Percentiles rank a stretch among this genome's conserved stretches.
These are phyloP conservation scores for Alethe castanea DNA, from an alignment of 2,113 vertebrate species.

Conservation along the genomic window DNA sequence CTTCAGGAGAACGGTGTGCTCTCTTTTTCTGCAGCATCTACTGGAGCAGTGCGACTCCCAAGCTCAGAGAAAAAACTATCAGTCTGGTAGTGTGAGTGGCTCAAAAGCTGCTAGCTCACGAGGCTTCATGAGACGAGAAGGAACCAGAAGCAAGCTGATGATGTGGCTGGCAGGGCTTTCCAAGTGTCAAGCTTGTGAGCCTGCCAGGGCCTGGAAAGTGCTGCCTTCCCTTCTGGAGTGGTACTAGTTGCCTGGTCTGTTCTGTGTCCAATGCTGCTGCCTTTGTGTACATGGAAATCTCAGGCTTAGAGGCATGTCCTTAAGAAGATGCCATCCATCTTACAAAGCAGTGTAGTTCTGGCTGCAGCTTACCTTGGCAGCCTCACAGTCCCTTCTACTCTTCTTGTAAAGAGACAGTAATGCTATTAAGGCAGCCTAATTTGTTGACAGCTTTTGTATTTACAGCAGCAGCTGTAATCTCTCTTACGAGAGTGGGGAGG, in stretches of 20 bases:
- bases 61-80: not conserved
- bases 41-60: not conserved
- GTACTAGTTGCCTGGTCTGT: not conserved
- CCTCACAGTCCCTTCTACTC: conserved; percentile 1
- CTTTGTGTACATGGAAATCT: not conserved
- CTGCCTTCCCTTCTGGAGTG: not conserved
- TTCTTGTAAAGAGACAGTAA: conserved; percentile 6
- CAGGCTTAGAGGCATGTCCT: not conserved
- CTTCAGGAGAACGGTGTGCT: not conserved
- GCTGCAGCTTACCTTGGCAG: conserved; percentile 20
- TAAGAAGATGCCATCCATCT: not conserved
- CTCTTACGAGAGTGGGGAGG: not conserved
- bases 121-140: not conserved
- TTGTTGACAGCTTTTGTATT: conserved; percentile 46
- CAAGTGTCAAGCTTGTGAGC: not conserved
- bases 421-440: conserved; percentile 33
- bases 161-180: not conserved
- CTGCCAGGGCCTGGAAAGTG: not conserved
- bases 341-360: not conserved
- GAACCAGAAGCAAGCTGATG: not conserved
- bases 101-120: not conserved
- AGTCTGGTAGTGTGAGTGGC: not conserved
- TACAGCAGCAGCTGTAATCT: conserved; percentile 5
- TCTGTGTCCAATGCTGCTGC: not conserved
- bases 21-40: not conserved